Evolutionary conservation across 2,888 invertebrate species (phyloP).

Genomic region (Lasioglossum marginatum): DNA sequence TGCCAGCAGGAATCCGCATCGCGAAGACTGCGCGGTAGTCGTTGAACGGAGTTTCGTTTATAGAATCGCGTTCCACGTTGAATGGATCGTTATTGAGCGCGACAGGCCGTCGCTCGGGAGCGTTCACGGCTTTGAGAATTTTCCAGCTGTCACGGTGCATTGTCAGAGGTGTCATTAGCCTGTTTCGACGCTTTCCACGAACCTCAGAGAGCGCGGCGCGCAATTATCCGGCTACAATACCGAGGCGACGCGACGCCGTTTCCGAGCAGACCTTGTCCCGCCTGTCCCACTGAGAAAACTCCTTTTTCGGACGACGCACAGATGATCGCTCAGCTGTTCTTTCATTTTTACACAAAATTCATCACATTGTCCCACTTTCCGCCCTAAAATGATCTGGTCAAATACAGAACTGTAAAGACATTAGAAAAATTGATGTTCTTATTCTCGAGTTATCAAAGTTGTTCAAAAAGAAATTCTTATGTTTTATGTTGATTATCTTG

Average conservation of each 20-base stretch:
- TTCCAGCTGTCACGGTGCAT: constrained; percentile 1
- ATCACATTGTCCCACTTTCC: not conserved
- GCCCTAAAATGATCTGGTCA: no score
- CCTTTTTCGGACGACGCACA: constrained; percentile 22
- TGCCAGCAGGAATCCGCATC: not conserved
- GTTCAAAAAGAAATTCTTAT: no score
- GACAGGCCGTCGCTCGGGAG: not conserved
- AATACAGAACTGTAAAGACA: no score
- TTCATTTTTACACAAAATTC: no score
- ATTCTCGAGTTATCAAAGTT: no score
- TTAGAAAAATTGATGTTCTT: no score
- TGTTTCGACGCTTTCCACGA: constrained; percentile 21
- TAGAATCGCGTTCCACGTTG: not conserved
- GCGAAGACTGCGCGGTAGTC: not conserved
- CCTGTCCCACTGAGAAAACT: constrained; percentile 26
- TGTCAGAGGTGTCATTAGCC: constrained; percentile 10
- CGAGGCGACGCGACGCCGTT: constrained; percentile 32
- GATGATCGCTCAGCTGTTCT: no score
- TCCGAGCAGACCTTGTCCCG: constrained; percentile 2
- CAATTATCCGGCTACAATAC: constrained; percentile 20
- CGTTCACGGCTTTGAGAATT: constrained; percentile 8
- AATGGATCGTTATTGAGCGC: not conserved
- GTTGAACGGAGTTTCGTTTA: not conserved
- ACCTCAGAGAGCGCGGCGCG: constrained; percentile 5
- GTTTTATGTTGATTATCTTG: no score